Evolutionary conservation across 35 echinoderm and acorn worm species (phyloP).

Genomic region (Chiridota heheva): DNA sequence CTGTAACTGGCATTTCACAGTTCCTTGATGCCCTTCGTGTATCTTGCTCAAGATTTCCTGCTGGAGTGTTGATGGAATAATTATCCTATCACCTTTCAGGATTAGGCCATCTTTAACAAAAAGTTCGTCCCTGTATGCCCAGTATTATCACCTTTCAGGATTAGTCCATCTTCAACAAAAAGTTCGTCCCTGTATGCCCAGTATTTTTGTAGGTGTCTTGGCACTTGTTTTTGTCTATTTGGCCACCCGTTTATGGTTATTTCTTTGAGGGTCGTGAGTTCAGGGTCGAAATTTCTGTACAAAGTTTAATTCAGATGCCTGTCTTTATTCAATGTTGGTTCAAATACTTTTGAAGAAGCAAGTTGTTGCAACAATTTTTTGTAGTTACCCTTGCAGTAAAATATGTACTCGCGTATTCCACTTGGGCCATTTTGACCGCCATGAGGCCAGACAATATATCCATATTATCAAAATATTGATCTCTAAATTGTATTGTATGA

Average conservation of each 20-base stretch:
- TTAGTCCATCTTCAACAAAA: slow-evolving; percentile 4
- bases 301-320: too few relatives aligned
- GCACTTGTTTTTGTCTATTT: neutral
- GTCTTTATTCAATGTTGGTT: too few relatives aligned
- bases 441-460: too few relatives aligned
- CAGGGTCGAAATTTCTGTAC: too few relatives aligned
- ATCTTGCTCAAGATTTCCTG: slow-evolving; percentile 20
- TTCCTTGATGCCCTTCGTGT: slow-evolving; percentile 9
- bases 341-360: too few relatives aligned
- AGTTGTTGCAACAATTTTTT: too few relatives aligned
- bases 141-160: slow-evolving; percentile 34
- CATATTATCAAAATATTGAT: too few relatives aligned
- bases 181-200: slow-evolving; percentile 25
- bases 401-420: too few relatives aligned
- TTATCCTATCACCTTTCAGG: slow-evolving; percentile 21
- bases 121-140: slow-evolving; percentile 34
- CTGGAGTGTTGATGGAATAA: slow-evolving; percentile 15
- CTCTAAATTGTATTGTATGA: too few relatives aligned
- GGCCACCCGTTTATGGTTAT: slow-evolving; percentile 28
- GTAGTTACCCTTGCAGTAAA: too few relatives aligned
- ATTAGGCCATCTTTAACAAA: slow-evolving; percentile 15
- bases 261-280: slow-evolving; percentile 3
- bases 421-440: too few relatives aligned
- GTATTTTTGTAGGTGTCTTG: slow-evolving; percentile 7
- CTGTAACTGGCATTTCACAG: slow-evolving; percentile 17